Conservation (phyloP, 2,888 invertebrate species). For the Metallyticus violacea region DNA sequence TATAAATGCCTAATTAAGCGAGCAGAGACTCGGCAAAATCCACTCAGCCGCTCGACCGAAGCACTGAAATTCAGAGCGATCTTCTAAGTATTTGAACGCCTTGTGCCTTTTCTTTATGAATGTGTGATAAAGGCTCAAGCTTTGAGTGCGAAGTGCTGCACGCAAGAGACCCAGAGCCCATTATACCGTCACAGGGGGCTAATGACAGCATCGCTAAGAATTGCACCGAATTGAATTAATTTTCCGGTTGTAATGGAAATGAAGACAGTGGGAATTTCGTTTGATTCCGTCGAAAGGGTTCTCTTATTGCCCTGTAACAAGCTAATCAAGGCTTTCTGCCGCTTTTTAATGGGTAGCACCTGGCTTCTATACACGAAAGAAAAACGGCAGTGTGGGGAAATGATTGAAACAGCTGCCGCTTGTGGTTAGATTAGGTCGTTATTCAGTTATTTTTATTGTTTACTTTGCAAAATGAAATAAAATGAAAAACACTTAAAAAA, state of each 20-base stretch:
- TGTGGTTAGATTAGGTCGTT: no score
- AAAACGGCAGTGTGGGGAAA: no score
- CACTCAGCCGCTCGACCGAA: not conserved
- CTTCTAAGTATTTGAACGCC: no score
- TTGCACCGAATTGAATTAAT: not conserved
- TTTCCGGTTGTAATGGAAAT: not conserved
- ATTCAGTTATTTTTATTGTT: no score
- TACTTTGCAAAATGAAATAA: no score
- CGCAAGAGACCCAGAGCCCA: not conserved
- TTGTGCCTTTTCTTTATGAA: no score
- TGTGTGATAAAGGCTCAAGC: not conserved
- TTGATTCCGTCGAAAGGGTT: not conserved
- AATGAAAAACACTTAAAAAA: no score
- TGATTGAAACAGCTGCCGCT: no score
- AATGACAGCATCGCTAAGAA: not conserved
- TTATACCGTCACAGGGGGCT: not conserved
- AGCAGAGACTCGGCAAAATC: not conserved
- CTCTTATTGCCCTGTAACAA: not conserved
- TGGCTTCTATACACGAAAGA: not conserved
- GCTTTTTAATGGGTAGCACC: not conserved
- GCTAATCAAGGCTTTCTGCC: not conserved
- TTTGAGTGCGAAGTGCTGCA: no score
- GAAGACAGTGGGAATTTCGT: not conserved
- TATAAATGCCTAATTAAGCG: no score
- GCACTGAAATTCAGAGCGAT: not conserved